Conservation (phyloP, 2,113 vertebrate species). For the Callipepla squamata region DNA sequence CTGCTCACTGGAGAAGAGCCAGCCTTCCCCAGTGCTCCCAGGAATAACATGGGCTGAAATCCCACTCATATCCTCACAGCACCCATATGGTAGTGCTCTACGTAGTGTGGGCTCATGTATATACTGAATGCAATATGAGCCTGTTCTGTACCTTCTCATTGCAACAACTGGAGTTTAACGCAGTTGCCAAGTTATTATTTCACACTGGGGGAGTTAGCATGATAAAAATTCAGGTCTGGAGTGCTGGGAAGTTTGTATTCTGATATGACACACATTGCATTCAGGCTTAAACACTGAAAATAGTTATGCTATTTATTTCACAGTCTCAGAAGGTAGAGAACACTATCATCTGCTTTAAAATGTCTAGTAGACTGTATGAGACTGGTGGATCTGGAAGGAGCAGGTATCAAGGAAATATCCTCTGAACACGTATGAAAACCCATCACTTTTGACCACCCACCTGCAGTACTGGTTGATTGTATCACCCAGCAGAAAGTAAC, state of each 20-base stretch:
- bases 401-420: not conserved
- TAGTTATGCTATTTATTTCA: not conserved
- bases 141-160: not conserved
- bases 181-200: not conserved
- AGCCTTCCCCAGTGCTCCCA: not conserved
- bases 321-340: not conserved
- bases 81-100: not conserved
- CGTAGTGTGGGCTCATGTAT: fast-evolving
- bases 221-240: not conserved
- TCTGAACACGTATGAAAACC: not conserved
- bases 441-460: not conserved
- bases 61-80: not conserved
- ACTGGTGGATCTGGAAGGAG: not conserved
- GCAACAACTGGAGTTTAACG: not conserved
- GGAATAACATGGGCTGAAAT: not conserved
- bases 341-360: not conserved
- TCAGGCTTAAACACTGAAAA: not conserved
- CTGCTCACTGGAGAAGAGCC: not conserved
- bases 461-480: not conserved
- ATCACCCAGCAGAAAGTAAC: not conserved
- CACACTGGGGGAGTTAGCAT: not conserved
- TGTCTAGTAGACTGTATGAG: not conserved
- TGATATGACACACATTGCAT: not conserved
- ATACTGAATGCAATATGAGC: not conserved
- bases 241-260: not conserved